phyloP scores from a whole-genome alignment of 2,888 invertebrate species.

The Diarsia dahlii region DNA sequence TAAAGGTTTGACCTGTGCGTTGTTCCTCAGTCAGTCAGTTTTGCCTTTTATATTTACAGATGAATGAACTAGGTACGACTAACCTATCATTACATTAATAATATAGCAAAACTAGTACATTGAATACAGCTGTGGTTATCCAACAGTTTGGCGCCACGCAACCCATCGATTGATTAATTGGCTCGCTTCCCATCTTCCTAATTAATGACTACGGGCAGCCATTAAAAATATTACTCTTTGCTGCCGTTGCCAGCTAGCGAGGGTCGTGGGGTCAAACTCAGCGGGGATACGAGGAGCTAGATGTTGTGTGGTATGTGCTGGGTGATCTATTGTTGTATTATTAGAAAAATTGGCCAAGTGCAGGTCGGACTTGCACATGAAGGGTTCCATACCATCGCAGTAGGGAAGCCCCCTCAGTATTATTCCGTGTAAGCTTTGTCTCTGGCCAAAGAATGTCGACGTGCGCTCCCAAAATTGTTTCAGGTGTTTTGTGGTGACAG shows the following conservation, averaged over 20 bases:
- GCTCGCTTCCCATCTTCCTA: slow-evolving; percentile 55
- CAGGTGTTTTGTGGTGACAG: too few species aligned
- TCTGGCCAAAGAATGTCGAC: too few species aligned
- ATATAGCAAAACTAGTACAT: not conserved
- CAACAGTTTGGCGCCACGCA: slow-evolving; percentile 42
- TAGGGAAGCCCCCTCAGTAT: too few species aligned
- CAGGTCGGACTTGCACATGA: too few species aligned
- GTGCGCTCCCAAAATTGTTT: too few species aligned
- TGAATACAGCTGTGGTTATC: slow-evolving; percentile 6
- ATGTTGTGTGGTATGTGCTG: not conserved
- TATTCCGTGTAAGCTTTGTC: too few species aligned
- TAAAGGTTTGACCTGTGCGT: too few species aligned
- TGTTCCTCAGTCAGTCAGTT: too few species aligned
- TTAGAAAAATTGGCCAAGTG: not conserved
- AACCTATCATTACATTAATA: not conserved
- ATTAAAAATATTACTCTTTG: slow-evolving; percentile 63
- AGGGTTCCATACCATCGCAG: too few species aligned
- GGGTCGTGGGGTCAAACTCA: slow-evolving; percentile 21
- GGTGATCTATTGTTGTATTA: too few species aligned
- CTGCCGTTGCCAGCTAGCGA: slow-evolving; percentile 14
- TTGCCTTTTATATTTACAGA: too few species aligned
- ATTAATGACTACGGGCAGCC: slow-evolving; percentile 53
- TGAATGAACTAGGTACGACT: not conserved
- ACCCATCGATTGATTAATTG: slow-evolving; percentile 58
- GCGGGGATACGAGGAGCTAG: not conserved